Evolutionary conservation across 2,888 invertebrate species (phyloP).

Genomic region (Steinernema hermaphroditum): DNA sequence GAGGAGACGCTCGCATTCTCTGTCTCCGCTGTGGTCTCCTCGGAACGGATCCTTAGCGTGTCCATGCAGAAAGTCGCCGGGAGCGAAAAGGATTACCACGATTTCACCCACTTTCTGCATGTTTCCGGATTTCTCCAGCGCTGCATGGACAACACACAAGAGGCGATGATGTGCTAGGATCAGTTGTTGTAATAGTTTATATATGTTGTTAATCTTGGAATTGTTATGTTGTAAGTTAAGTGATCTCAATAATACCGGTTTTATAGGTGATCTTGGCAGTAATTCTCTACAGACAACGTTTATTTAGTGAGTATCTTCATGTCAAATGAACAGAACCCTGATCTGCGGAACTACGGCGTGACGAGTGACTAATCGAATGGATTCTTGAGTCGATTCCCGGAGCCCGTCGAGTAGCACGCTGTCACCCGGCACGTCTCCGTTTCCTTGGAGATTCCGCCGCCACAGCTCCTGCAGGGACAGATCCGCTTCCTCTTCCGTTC

Average conservation of each 20-base stretch:
- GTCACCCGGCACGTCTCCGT: not conserved
- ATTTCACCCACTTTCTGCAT: not conserved
- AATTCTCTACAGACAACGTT: too few relatives aligned
- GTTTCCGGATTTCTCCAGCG: not conserved
- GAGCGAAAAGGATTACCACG: not conserved
- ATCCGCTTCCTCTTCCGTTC: slow-evolving; percentile 37
- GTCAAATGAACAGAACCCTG: too few relatives aligned
- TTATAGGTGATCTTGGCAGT: too few relatives aligned
- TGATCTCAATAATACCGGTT: not conserved
- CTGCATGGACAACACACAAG: not conserved
- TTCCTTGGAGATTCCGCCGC: not conserved
- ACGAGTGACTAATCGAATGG: not conserved
- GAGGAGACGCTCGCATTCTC: not conserved
- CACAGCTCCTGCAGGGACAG: slow-evolving; percentile 37
- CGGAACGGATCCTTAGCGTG: not conserved
- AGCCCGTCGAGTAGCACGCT: slow-evolving; percentile 9
- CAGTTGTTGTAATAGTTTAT: not conserved
- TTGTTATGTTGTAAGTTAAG: not conserved
- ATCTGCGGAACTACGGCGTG: too few relatives aligned
- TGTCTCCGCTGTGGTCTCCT: not conserved
- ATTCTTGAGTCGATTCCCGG: not conserved
- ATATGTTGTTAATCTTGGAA: not conserved
- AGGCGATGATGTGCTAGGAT: too few relatives aligned
- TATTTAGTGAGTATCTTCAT: too few relatives aligned
- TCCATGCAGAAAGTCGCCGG: not conserved